phyloP scores from a whole-genome alignment of 2,888 invertebrate species.

The Aphidius colemani region DNA sequence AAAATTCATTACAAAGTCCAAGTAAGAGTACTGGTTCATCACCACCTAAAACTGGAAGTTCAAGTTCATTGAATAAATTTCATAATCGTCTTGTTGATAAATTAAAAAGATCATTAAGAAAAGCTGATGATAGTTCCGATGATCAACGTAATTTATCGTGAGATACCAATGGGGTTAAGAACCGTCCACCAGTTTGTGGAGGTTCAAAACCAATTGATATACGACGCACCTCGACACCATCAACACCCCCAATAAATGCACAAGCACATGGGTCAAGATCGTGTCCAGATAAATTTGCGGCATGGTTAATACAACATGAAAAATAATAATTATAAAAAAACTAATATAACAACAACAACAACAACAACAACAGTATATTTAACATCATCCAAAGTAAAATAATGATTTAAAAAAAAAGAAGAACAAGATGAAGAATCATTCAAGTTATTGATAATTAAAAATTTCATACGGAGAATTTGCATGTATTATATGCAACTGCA shows the following conservation, averaged over 20 bases:
- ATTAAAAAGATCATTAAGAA: conserved; percentile 73
- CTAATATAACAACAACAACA: neutral
- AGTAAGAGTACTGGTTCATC: conserved; percentile 71
- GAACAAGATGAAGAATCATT: too few species aligned
- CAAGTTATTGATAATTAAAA: too few species aligned
- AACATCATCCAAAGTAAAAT: too few species aligned
- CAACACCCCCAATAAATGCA: conserved; percentile 32
- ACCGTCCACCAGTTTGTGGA: conserved; percentile 50
- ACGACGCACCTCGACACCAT: conserved; percentile 56
- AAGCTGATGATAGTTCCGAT: conserved; percentile 63
- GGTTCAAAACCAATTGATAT: conserved; percentile 56
- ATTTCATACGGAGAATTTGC: neutral
- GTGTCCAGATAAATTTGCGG: conserved; percentile 49
- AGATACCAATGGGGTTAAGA: conserved; percentile 56
- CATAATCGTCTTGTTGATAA: conserved; percentile 81
- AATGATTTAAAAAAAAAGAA: too few species aligned
- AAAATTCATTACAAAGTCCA: conserved; percentile 69
- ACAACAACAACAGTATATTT: neutral
- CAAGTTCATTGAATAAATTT: conserved; percentile 74
- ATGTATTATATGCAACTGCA: neutral
- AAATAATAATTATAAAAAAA: neutral
- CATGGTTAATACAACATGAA: conserved; percentile 39
- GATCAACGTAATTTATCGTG: conserved; percentile 59
- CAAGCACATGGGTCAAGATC: conserved; percentile 43
- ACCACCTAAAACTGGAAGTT: conserved; percentile 66